These are phyloP conservation scores for Bedellia somnulentella DNA, from an alignment of 2,888 invertebrate species.

Conservation along the genomic window DNA sequence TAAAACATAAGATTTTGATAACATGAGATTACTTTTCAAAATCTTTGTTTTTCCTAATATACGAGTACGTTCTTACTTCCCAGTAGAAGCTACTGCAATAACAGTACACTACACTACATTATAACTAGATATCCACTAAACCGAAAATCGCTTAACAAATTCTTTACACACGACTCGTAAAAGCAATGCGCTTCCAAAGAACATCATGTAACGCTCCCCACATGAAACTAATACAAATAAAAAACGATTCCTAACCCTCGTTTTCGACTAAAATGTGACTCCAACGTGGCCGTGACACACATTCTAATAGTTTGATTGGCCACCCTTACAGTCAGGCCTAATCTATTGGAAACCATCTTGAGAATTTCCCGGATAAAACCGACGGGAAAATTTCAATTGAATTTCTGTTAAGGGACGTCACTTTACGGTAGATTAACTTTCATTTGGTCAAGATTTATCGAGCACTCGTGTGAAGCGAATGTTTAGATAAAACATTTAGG, in stretches of 20 bases:
- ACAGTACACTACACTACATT: too few relatives aligned
- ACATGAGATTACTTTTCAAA: too few relatives aligned
- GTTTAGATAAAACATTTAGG: constrained; percentile 3
- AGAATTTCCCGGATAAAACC: constrained; percentile 22
- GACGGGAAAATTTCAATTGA: constrained; percentile 44
- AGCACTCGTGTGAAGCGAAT: constrained; percentile 3
- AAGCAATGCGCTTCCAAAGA: too few relatives aligned
- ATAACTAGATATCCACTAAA: too few relatives aligned
- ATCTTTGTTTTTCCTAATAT: too few relatives aligned
- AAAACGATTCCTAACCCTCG: constrained; percentile 14
- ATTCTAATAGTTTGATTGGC: constrained; percentile 45
- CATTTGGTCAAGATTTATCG: constrained; percentile 17
- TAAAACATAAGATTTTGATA: too few relatives aligned
- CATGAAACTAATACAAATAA: too few relatives aligned
- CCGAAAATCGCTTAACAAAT: too few relatives aligned
- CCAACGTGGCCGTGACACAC: constrained; percentile 36
- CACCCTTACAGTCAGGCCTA: constrained; percentile 14
- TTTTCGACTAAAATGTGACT: constrained; percentile 26
- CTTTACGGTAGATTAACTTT: constrained; percentile 40
- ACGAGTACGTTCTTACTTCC: too few relatives aligned
- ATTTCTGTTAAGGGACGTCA: constrained; percentile 32
- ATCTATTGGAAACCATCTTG: constrained; percentile 41
- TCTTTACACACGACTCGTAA: too few relatives aligned
- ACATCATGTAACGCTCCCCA: too few relatives aligned
- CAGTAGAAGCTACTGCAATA: too few relatives aligned